Evolutionary conservation across 1,140 invertebrate species (phyloP).

Genomic region (Sarcophaga bullata): DNA sequence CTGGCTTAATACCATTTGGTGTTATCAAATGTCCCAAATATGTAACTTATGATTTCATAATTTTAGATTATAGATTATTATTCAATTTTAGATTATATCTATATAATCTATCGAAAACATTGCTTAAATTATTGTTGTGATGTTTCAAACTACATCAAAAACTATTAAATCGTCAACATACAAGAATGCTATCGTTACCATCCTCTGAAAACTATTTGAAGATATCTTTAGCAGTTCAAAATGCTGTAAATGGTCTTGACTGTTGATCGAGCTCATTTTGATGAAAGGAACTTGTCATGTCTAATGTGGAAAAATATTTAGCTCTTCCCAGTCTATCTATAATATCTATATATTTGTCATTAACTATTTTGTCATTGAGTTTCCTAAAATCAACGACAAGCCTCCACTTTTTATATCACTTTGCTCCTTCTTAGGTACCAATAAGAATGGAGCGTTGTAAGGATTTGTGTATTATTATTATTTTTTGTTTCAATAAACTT

Average conservation of each 20-base stretch:
- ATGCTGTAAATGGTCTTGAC: slow-evolving; percentile 54
- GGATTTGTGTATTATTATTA: slow-evolving; percentile 49
- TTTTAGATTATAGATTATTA: slow-evolving; percentile 51
- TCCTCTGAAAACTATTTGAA: too few relatives aligned
- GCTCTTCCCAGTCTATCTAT: slow-evolving; percentile 64
- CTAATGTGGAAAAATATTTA: slow-evolving; percentile 63
- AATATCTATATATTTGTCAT: slow-evolving; percentile 65
- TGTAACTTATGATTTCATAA: slow-evolving; percentile 45
- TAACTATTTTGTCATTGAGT: slow-evolving; percentile 52
- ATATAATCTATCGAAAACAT: slow-evolving; percentile 47
- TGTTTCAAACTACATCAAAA: too few relatives aligned
- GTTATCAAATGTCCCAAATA: slow-evolving; percentile 49
- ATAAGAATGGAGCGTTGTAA: slow-evolving; percentile 49
- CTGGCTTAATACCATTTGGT: slow-evolving; percentile 6
- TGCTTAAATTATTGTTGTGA: too few relatives aligned
- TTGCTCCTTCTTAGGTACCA: slow-evolving; percentile 49
- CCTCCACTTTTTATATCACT: slow-evolving; percentile 45
- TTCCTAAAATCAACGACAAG: slow-evolving; percentile 51
- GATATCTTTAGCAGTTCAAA: too few relatives aligned
- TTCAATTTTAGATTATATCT: slow-evolving; percentile 52
- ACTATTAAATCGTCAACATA: too few relatives aligned
- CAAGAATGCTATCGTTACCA: too few relatives aligned
- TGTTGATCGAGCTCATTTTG: slow-evolving; percentile 62
- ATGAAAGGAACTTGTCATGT: slow-evolving; percentile 66
- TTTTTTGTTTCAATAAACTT: too few relatives aligned